A percentile compares a stretch with the other conserved stretches of the same genome.
These are phyloP conservation scores for Rousettus leschenaultii DNA, from an alignment of 2,113 vertebrate species.

Conservation along the genomic window DNA sequence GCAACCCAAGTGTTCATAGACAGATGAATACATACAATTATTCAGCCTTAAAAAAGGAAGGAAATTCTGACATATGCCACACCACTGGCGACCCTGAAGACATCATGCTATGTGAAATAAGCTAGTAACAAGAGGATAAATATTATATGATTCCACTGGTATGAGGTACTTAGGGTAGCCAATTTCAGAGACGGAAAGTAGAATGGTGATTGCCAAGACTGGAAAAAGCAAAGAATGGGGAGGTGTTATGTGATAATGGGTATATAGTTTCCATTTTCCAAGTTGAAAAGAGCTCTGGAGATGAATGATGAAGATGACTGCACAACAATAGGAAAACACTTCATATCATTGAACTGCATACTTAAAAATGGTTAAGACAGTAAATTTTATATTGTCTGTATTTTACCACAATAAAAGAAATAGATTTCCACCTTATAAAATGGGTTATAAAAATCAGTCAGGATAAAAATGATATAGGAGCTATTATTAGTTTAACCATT, in stretches of 20 bases:
- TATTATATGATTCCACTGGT: no score
- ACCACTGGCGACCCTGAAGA: neutral
- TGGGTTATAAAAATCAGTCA: neutral
- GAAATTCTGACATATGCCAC: neutral
- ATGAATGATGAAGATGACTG: neutral
- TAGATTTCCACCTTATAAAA: neutral
- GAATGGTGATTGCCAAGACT: neutral
- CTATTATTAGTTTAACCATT: neutral
- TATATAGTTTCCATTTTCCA: neutral
- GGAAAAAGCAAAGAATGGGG: neutral
- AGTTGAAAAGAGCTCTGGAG: neutral
- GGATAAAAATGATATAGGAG: neutral
- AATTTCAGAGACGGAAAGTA: neutral
- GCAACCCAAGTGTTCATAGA: neutral
- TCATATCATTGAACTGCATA: no score
- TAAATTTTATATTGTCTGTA: no score
- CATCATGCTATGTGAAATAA: no score
- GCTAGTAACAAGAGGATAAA: no score
- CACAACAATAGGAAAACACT: neutral
- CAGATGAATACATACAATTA: neutral
- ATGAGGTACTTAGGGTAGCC: neutral
- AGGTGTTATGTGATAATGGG: neutral
- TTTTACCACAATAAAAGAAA: no score
- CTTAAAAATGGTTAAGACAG: no score
- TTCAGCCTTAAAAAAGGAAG: neutral